Conservation (phyloP, 2,797 vertebrate genomes). For the Phyllotis vaccarum region DNA sequence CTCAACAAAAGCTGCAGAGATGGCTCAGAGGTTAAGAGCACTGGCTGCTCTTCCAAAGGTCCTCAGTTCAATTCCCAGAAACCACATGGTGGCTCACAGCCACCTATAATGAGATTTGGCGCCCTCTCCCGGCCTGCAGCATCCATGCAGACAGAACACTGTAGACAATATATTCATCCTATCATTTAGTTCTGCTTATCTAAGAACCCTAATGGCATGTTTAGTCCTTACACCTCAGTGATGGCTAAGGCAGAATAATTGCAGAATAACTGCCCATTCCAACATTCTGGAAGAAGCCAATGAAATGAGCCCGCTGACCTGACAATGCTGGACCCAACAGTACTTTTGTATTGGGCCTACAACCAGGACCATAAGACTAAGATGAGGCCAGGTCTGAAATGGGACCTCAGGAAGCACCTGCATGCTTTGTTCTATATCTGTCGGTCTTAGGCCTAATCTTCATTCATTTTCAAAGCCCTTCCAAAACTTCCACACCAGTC, state of each 20-base stretch:
- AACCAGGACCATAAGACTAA: background rate
- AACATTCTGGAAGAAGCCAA: background rate
- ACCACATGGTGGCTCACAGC: too few species aligned
- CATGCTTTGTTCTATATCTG: conserved; percentile 7
- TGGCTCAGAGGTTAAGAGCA: too few species aligned
- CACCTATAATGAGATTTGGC: too few species aligned
- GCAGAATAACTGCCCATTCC: background rate
- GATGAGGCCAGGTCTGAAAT: background rate
- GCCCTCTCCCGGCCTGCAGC: too few species aligned
- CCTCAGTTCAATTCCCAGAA: too few species aligned
- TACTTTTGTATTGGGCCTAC: background rate
- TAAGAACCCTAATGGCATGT: background rate
- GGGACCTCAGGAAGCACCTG: background rate
- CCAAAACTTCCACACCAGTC: background rate
- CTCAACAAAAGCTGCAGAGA: background rate
- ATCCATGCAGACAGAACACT: too few species aligned
- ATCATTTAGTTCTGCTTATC: background rate
- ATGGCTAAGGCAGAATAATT: background rate
- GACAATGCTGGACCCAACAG: background rate
- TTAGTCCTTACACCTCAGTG: background rate
- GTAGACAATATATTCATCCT: background rate
- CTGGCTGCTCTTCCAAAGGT: too few species aligned
- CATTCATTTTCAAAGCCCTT: conserved; percentile 22
- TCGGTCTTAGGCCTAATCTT: background rate
- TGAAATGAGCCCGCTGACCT: background rate